Evolutionary conservation across 2,113 vertebrate genomes (phyloP).

Genomic region (Orthonyx spaldingii): DNA sequence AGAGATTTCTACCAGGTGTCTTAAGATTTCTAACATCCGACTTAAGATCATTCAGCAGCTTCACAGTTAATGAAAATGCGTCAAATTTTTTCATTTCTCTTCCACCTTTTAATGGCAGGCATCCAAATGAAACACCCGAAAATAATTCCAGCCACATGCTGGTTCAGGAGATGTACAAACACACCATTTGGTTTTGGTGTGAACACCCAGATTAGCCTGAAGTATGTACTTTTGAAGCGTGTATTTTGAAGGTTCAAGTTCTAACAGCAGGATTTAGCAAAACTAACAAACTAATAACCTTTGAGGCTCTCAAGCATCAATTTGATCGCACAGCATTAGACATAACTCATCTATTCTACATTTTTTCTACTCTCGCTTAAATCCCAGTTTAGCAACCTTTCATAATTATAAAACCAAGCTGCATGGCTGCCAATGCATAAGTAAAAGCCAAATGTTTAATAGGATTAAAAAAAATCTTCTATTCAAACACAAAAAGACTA

Average conservation of each 20-base stretch:
- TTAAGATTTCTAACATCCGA: neutral
- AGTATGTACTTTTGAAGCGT: neutral
- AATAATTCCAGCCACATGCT: fast-evolving
- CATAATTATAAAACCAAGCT: neutral
- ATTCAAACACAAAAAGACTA: neutral
- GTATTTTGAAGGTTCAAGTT: neutral
- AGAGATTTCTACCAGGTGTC: neutral
- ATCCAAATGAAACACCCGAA: neutral
- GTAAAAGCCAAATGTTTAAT: neutral
- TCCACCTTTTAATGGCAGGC: neutral
- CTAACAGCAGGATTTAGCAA: neutral
- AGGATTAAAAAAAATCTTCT: neutral
- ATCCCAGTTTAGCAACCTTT: neutral
- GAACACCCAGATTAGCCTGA: neutral
- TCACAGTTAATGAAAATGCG: neutral
- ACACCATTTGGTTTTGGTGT: neutral
- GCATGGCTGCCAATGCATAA: neutral
- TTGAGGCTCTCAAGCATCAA: neutral
- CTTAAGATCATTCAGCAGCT: neutral
- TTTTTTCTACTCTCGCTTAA: neutral
- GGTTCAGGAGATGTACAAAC: neutral
- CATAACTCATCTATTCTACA: fast-evolving
- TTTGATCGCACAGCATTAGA: neutral
- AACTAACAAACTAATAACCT: neutral
- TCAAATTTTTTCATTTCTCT: neutral